A percentile compares a stretch with the other conserved stretches of the same genome.
Conservation (phyloP, 1,140 invertebrate species). For the Ridgeia piscesae region DNA sequence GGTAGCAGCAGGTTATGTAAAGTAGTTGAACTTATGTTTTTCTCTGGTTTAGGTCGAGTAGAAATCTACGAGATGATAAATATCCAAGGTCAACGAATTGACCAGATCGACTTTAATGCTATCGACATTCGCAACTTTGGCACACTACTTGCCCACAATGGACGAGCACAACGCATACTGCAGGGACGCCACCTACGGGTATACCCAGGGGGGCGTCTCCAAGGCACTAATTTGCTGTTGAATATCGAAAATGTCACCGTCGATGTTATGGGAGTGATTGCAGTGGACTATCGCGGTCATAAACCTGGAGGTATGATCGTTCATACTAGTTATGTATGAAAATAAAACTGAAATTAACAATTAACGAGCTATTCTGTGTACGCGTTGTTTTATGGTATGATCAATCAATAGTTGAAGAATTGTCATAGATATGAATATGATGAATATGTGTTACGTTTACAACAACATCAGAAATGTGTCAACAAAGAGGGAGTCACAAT, state of each 20-base stretch:
- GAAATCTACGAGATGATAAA: conserved; percentile 43
- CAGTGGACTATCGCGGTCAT: conserved; percentile 37
- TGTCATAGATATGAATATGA: no score
- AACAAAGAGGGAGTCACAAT: no score
- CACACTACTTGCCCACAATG: conserved; percentile 40
- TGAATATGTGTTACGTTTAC: no score
- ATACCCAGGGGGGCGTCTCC: conserved; percentile 34
- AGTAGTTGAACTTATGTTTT: background rate
- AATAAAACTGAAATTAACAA: background rate
- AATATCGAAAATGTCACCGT: conserved; percentile 35
- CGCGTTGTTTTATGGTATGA: no score
- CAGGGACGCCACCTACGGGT: conserved; percentile 34
- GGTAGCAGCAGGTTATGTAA: no score
- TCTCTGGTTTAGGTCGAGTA: conserved; percentile 33
- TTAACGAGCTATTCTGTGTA: no score
- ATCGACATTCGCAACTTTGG: conserved; percentile 45
- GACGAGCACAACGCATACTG: conserved; percentile 31
- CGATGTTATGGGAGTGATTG: conserved; percentile 41
- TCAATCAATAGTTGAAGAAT: no score
- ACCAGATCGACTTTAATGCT: conserved; percentile 38
- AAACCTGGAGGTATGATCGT: conserved; percentile 37
- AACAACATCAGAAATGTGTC: no score
- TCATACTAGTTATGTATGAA: background rate
- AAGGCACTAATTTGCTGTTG: conserved; percentile 34
- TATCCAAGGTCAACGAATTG: conserved; percentile 34